These are phyloP conservation scores for Meta bourneti DNA, from an alignment of 2,888 invertebrate genomes.

Conservation along the genomic window DNA sequence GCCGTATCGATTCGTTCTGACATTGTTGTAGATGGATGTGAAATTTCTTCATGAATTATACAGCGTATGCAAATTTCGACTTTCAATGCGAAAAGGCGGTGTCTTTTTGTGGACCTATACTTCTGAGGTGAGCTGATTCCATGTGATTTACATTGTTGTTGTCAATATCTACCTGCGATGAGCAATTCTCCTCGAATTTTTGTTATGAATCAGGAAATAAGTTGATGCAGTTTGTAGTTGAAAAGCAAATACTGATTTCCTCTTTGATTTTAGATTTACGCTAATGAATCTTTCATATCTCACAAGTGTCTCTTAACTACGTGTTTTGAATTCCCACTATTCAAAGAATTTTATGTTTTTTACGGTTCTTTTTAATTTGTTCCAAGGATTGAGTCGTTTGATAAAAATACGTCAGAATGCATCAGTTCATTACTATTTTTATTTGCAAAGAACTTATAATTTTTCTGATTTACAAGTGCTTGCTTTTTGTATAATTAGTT, in stretches of 20 bases:
- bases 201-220: neutral
- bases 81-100: neutral
- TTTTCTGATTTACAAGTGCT: too few relatives aligned
- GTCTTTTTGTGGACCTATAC: neutral
- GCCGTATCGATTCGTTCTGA: conserved; percentile 19
- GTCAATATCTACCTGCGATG: neutral
- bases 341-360: too few relatives aligned
- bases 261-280: neutral
- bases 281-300: neutral
- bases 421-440: too few relatives aligned
- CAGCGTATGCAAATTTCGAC: conserved; percentile 52
- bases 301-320: neutral
- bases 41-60: conserved; percentile 63
- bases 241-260: neutral
- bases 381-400: too few relatives aligned
- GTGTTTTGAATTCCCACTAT: too few relatives aligned
- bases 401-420: too few relatives aligned
- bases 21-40: neutral
- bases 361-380: too few relatives aligned
- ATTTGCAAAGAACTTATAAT: too few relatives aligned
- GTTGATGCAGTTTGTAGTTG: neutral
- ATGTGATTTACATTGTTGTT: neutral
- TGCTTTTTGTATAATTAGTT: too few relatives aligned
- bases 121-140: neutral
- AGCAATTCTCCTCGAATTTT: neutral